Conservation (phyloP, 2,113 vertebrate genomes). For the Poeciliopsis prolifica region DNA sequence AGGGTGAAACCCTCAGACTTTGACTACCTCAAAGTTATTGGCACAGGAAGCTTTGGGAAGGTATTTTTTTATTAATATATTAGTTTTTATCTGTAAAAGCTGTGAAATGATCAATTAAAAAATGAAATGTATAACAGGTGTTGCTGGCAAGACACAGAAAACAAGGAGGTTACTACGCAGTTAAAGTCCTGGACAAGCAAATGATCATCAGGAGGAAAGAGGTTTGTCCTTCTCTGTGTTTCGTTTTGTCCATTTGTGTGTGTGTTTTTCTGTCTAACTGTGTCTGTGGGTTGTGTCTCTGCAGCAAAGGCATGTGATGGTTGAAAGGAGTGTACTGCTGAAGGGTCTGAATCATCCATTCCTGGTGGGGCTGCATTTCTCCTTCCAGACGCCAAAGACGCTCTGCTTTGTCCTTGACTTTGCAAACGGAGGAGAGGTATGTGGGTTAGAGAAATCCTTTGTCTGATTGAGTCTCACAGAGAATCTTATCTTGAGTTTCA, state of each 20-base stretch:
- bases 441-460: background rate
- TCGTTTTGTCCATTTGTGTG: conserved; percentile 8
- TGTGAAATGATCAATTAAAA: background rate
- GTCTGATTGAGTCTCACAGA: background rate
- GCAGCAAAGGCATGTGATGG: conserved; percentile 81
- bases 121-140: conserved; percentile 67
- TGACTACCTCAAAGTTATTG: conserved; percentile 82
- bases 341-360: conserved; percentile 82
- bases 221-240: conserved; percentile 45
- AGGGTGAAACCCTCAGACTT: conserved; percentile 82
- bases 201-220: conserved; percentile 78
- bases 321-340: conserved; percentile 80
- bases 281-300: conserved; percentile 20
- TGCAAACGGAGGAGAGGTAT: conserved; percentile 82
- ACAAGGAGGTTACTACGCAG: conserved; percentile 73
- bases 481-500: background rate
- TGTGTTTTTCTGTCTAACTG: conserved; percentile 37
- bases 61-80: conserved; percentile 38
- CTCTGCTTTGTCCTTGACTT: conserved; percentile 84
- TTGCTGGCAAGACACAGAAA: conserved; percentile 79
- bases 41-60: conserved; percentile 84
- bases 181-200: conserved; percentile 82
- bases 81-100: background rate
- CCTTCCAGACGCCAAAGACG: conserved; percentile 80
- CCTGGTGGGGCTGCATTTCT: conserved; percentile 83